phyloP scores from a whole-genome alignment of 2,113 vertebrate genomes.

The Pachypanchax playfairii region DNA sequence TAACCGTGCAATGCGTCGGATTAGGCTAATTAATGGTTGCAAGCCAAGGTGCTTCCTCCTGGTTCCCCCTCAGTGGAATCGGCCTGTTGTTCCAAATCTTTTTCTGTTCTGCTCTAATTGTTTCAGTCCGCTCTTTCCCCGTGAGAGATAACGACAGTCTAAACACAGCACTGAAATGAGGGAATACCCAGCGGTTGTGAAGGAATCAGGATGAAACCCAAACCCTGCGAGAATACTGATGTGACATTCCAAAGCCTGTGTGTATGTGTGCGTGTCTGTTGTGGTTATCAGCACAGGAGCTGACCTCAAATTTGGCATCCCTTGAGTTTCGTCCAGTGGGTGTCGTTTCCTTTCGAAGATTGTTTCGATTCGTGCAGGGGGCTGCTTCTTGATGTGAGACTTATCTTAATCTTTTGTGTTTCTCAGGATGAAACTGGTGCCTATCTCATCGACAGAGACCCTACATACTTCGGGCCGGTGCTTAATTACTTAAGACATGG shows the following conservation, averaged over 20 bases:
- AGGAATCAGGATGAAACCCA: constrained; percentile 65
- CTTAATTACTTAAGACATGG: constrained; percentile 97
- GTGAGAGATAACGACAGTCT: constrained; percentile 52
- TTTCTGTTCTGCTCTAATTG: constrained; percentile 78
- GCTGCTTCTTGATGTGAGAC: background rate
- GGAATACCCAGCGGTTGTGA: constrained; percentile 70
- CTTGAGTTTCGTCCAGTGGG: constrained; percentile 18
- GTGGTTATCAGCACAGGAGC: constrained; percentile 37
- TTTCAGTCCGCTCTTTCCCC: constrained; percentile 48
- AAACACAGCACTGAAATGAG: constrained; percentile 70
- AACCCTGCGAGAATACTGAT: constrained; percentile 53
- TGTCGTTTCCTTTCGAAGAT: constrained; percentile 16
- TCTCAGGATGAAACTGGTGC: constrained; percentile 95
- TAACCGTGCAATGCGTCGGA: constrained; percentile 17
- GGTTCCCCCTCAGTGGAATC: constrained; percentile 46
- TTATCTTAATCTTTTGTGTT: constrained; percentile 2
- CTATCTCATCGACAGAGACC: constrained; percentile 98
- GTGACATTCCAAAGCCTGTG: constrained; percentile 40
- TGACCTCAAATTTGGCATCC: constrained; percentile 41
- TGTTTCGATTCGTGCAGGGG: background rate
- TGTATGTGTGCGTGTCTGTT: constrained; percentile 19
- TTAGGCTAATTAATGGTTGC: constrained; percentile 27
- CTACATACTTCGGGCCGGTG: constrained; percentile 96
- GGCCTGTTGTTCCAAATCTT: constrained; percentile 54
- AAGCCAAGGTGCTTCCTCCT: constrained; percentile 49